Percentiles rank a stretch among this genome's conserved stretches.
Evolutionary conservation across 2,113 vertebrate genomes (phyloP).

Genomic region (human): GRCh38 chr20:8790001-8790500

Average conservation of each 20-base stretch:
- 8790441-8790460: background rate
- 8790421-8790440: background rate
- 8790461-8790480: background rate
- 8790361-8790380: background rate
- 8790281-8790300: background rate
- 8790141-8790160: background rate
- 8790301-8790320: background rate
- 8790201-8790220: constrained; percentile 94
- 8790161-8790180: constrained; percentile 89
- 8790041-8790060: background rate
- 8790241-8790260: constrained; percentile 98
- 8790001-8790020: background rate
- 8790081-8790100: background rate
- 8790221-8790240: constrained; percentile 97
- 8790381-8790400: background rate
- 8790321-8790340: background rate
- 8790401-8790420: background rate
- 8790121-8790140: background rate
- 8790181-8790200: constrained; percentile 97
- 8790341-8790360: background rate
- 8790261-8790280: constrained; percentile 84
- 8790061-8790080: background rate
- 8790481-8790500: background rate
- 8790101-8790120: background rate
- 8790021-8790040: background rate